A percentile compares a stretch with the other conserved stretches of the same genome.
Conservation (phyloP, 2,888 invertebrate genomes). For the Adineta ricciae region DNA sequence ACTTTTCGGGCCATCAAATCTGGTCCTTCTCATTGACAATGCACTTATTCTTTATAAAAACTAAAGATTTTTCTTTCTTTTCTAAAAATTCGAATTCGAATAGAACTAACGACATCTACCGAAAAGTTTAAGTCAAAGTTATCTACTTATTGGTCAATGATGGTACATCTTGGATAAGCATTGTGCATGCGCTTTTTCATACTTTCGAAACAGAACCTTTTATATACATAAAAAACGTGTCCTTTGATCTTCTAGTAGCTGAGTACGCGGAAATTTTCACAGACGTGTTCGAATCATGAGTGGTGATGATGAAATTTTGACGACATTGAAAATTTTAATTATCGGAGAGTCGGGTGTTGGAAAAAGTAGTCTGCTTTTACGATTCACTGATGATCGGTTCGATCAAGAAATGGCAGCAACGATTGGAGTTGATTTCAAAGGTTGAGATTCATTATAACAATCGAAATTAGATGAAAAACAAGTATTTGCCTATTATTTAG, state of each 20-base stretch:
- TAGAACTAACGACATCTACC: neutral
- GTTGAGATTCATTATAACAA: neutral
- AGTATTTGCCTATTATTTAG: neutral
- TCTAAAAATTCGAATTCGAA: too few species aligned
- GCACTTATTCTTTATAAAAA: neutral
- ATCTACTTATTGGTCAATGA: neutral
- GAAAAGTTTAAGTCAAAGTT: neutral
- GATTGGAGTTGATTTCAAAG: constrained; percentile 79
- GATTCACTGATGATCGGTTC: constrained; percentile 90
- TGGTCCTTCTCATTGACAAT: neutral
- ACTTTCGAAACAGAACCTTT: neutral
- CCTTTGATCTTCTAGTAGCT: neutral
- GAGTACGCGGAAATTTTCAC: neutral
- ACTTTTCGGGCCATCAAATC: neutral
- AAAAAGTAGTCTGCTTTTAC: constrained; percentile 83
- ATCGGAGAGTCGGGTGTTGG: constrained; percentile 96
- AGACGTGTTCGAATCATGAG: neutral
- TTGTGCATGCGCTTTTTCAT: neutral
- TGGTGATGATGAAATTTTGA: constrained; percentile 54
- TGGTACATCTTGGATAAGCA: neutral
- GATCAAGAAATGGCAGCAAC: constrained; percentile 74
- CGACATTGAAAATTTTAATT: constrained; percentile 73
- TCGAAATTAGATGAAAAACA: too few species aligned
- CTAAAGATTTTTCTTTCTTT: neutral
- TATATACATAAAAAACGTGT: neutral